Evolutionary conservation across 2,888 invertebrate species (phyloP).

Genomic region (Latrodectus elegans): DNA sequence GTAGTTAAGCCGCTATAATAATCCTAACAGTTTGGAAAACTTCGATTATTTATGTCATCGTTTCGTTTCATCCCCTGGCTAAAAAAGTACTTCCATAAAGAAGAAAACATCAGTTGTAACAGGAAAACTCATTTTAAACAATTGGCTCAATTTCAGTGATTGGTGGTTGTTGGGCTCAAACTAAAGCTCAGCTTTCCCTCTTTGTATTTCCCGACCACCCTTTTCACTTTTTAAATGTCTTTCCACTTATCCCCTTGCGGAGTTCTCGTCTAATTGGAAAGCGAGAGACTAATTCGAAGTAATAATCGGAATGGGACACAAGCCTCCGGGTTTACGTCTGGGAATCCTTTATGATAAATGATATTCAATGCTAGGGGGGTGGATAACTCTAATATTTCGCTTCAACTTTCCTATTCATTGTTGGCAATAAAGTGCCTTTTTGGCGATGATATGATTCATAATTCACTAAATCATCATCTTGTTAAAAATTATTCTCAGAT

Average conservation of each 20-base stretch:
- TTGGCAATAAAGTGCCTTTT: constrained; percentile 40
- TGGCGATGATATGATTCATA: constrained; percentile 13
- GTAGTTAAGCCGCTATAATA: too few species aligned
- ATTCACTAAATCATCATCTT: too few species aligned
- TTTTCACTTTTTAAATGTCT: constrained; percentile 10
- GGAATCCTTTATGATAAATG: constrained; percentile 64
- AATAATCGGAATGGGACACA: constrained; percentile 61
- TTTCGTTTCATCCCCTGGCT: too few species aligned
- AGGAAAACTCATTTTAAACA: constrained; percentile 39
- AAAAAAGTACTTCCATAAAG: neutral
- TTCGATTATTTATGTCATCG: too few species aligned
- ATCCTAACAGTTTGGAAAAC: too few species aligned
- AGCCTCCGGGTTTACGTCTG: constrained; percentile 56
- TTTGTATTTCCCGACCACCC: neutral
- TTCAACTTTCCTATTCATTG: neutral
- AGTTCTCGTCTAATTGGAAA: constrained; percentile 37
- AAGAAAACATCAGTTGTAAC: constrained; percentile 18
- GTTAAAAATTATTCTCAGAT: too few species aligned
- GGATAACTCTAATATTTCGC: constrained; percentile 35
- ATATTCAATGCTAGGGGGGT: constrained; percentile 33
- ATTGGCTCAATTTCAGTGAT: constrained; percentile 14
- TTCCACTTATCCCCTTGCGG: constrained; percentile 35
- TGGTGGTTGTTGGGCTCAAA: neutral
- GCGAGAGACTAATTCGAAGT: constrained; percentile 54
- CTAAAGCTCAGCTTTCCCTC: neutral